phyloP scores from a whole-genome alignment of 1,140 invertebrate genomes.

The Listronotus bonariensis region DNA sequence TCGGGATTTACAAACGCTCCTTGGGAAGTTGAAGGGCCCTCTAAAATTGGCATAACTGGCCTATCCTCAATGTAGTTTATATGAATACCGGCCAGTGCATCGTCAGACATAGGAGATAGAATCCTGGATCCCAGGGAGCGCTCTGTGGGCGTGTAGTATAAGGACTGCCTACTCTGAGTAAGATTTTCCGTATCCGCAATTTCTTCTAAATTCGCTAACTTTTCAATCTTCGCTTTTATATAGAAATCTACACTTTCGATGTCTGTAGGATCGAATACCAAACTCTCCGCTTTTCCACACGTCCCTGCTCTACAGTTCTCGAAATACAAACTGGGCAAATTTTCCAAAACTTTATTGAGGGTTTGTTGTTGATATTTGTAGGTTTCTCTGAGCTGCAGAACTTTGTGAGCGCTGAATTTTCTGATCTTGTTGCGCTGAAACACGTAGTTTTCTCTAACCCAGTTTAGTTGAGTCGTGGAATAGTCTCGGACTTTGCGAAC shows the following conservation, averaged over 20 bases:
- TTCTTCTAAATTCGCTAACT: slow-evolving; percentile 54
- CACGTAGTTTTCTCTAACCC: slow-evolving; percentile 93
- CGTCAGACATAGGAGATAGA: slow-evolving; percentile 34
- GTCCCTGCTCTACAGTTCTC: slow-evolving; percentile 90
- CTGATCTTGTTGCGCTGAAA: slow-evolving; percentile 92
- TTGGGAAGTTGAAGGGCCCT: slow-evolving; percentile 38
- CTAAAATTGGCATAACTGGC: slow-evolving; percentile 35
- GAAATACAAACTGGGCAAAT: slow-evolving; percentile 88
- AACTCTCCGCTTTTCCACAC: slow-evolving; percentile 79
- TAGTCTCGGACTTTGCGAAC: slow-evolving; percentile 86
- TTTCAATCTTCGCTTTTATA: slow-evolving; percentile 67
- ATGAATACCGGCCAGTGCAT: slow-evolving; percentile 45
- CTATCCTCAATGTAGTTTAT: slow-evolving; percentile 52
- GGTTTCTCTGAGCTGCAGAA: slow-evolving; percentile 83
- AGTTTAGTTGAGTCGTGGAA: slow-evolving; percentile 85
- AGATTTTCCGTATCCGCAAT: slow-evolving; percentile 57
- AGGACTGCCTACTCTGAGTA: slow-evolving; percentile 67
- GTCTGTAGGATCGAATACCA: slow-evolving; percentile 70
- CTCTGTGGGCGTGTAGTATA: slow-evolving; percentile 82
- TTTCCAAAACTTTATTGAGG: slow-evolving; percentile 91
- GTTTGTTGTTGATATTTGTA: slow-evolving; percentile 96
- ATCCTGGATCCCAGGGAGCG: slow-evolving; percentile 50
- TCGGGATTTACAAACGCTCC: slow-evolving; percentile 21
- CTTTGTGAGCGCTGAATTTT: slow-evolving; percentile 92
- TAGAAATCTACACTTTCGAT: slow-evolving; percentile 66